Conservation (phyloP, 1,140 invertebrate species). For the Tribolium castaneum region DNA sequence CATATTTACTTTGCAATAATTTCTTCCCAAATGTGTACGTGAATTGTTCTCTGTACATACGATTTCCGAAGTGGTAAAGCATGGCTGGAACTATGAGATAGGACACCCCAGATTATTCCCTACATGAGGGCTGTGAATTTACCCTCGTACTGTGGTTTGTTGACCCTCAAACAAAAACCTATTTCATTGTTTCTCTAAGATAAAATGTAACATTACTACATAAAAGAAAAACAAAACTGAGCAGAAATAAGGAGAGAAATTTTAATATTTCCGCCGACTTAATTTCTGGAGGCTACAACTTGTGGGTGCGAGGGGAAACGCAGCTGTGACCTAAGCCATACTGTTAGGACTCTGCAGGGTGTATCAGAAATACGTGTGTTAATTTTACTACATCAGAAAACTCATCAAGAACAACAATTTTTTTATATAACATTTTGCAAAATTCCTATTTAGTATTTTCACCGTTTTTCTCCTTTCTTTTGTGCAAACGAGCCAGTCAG, state of each 20-base stretch:
- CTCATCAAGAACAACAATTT: too few relatives aligned
- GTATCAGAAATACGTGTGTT: too few relatives aligned
- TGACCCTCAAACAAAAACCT: not conserved
- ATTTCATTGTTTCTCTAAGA: not conserved
- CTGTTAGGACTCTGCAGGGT: not conserved
- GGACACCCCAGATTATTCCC: not conserved
- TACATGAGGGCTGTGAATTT: not conserved
- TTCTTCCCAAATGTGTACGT: too few relatives aligned
- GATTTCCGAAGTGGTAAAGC: too few relatives aligned
- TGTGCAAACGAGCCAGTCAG: too few relatives aligned
- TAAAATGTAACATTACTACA: too few relatives aligned
- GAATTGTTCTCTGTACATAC: too few relatives aligned
- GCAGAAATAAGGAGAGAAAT: not conserved
- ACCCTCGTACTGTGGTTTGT: not conserved
- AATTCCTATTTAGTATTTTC: too few relatives aligned
- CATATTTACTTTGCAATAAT: too few relatives aligned
- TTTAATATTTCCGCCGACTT: not conserved
- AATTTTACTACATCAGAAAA: too few relatives aligned
- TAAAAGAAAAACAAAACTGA: not conserved
- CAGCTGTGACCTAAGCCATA: not conserved
- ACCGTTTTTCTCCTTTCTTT: too few relatives aligned
- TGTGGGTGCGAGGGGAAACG: not conserved
- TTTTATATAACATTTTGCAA: too few relatives aligned
- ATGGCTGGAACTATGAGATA: not conserved
- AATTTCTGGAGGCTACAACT: not conserved